phyloP scores from a whole-genome alignment of 2,113 vertebrate genomes.

The Eidolon helvum region DNA sequence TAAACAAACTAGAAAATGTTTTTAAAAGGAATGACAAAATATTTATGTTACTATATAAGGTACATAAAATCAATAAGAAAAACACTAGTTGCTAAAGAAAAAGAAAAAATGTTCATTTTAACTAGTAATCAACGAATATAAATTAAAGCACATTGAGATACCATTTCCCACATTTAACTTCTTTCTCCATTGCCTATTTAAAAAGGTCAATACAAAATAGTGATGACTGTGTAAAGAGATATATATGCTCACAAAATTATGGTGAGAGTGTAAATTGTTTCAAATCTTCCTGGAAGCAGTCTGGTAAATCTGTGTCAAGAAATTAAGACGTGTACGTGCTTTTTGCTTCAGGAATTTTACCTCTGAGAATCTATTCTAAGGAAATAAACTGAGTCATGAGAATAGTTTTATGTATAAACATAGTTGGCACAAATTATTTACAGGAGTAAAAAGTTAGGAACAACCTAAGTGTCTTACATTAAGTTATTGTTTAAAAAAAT shows the following conservation, averaged over 20 bases:
- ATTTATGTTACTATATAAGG: background rate
- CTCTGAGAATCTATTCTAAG: background rate
- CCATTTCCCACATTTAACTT: background rate
- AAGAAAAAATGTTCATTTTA: background rate
- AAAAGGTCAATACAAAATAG: background rate
- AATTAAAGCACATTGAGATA: background rate
- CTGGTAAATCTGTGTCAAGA: background rate
- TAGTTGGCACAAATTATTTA: slow-evolving; percentile 6
- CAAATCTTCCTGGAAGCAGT: background rate
- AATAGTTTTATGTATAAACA: background rate
- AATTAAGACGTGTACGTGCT: background rate
- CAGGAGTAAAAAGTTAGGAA: background rate
- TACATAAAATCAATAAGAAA: background rate
- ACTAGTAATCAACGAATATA: background rate
- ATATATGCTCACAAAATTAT: background rate
- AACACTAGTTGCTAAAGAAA: background rate
- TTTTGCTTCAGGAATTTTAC: background rate
- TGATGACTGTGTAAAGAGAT: background rate
- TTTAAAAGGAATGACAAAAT: background rate
- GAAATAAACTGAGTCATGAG: background rate
- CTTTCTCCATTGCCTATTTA: background rate
- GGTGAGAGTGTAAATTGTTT: background rate
- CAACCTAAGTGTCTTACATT: background rate
- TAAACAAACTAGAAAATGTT: background rate
- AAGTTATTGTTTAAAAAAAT: background rate